These are phyloP conservation scores for Apis laboriosa DNA, from an alignment of 1,140 invertebrate genomes.

Conservation along the genomic window DNA sequence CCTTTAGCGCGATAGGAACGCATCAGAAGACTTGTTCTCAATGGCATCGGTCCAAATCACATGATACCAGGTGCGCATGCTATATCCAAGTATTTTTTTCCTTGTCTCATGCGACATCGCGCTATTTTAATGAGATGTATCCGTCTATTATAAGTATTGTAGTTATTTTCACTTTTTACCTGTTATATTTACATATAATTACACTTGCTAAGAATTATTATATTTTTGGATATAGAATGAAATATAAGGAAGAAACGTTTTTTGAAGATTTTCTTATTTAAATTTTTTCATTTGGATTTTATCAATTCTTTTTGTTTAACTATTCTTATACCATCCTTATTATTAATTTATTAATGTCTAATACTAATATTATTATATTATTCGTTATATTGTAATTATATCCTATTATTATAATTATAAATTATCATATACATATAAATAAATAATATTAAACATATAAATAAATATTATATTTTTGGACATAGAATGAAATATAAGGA, in stretches of 20 bases:
- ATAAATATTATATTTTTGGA: too few species aligned
- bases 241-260: not conserved
- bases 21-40: constrained; percentile 53
- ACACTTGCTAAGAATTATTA: not conserved
- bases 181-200: not conserved
- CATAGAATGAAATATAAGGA: not conserved
- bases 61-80: constrained; percentile 61
- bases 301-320: too few species aligned
- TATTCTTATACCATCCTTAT: too few species aligned
- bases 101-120: constrained; percentile 38
- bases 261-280: too few species aligned
- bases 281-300: too few species aligned
- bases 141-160: constrained; percentile 32
- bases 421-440: too few species aligned
- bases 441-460: too few species aligned
- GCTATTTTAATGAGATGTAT: constrained; percentile 58
- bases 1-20: constrained; percentile 50
- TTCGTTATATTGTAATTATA: not conserved
- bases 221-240: not conserved
- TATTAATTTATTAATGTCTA: too few species aligned
- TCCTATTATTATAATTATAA: not conserved
- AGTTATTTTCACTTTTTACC: constrained; percentile 50
- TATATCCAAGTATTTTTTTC: constrained; percentile 54
- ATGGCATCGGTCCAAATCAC: constrained; percentile 73
- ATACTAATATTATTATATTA: not conserved